Evolutionary conservation across 2,113 vertebrate species (phyloP).

Genomic region (Sturnus vulgaris): DNA sequence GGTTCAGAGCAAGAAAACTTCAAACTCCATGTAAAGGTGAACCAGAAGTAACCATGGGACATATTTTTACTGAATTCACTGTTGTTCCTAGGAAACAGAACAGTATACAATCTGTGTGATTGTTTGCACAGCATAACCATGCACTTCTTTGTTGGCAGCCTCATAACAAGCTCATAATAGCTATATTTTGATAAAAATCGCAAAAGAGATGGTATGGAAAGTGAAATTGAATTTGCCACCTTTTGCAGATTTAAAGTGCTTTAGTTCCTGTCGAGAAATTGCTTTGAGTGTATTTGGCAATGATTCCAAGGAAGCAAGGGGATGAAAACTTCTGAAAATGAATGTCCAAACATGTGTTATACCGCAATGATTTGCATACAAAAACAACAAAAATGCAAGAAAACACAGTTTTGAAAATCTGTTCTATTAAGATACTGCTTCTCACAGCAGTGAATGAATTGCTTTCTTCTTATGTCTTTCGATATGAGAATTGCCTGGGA

Average conservation of each 20-base stretch:
- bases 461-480: neutral
- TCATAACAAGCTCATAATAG: neutral
- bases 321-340: neutral
- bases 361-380: neutral
- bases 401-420: neutral
- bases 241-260: slow-evolving; percentile 11
- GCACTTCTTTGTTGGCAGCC: neutral
- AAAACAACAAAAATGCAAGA: neutral
- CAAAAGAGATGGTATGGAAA: neutral
- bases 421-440: slow-evolving; percentile 12
- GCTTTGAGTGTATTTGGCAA: neutral
- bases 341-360: neutral
- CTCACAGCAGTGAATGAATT: neutral
- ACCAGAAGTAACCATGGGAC: neutral
- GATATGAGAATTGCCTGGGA: neutral
- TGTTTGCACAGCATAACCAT: neutral
- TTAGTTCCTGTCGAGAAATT: slow-evolving; percentile 5
- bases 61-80: neutral
- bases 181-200: neutral
- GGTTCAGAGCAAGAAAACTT: neutral
- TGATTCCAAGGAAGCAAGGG: neutral
- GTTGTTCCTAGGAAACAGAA: neutral
- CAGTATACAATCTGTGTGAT: neutral
- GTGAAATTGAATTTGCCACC: neutral
- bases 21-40: neutral